Base-by-base conservation (phyloP, 2,113 vertebrate genomes). In the Amphiprion percula region DNA sequence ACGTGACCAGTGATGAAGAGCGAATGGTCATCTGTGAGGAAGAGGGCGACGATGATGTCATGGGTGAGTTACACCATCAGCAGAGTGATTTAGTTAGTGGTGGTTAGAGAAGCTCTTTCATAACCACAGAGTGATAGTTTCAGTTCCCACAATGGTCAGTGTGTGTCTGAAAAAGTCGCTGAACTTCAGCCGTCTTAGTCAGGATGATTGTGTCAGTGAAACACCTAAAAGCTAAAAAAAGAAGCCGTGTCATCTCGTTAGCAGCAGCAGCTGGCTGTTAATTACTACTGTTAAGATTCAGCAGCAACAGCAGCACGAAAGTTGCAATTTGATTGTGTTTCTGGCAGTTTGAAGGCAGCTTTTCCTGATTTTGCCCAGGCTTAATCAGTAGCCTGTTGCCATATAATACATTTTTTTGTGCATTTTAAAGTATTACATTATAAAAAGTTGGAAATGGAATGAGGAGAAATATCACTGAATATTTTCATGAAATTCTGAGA, bases 1-100 rank as follows among this genome's bases (percentile, higher is more conserved):
- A 97, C 88, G 96, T 97, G 96, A 97, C 96, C 70, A 97, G 96
- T 19, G 96, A 97, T 0, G 96, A 97, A 71, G 96, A 97, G 68
- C 94, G 96, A 33, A 97, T 97, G 96, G 96, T 97, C 77, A 97
- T 97, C 91, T 97, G 96, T 37, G 96, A 97, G 82, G 96, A 97
- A 63, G 96, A 97, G 73, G 96, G 96, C 0, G 96, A 97, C 4
- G 96, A 97, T n/a, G 96, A 97, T 44, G 96, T 97, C 84, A 97
- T 97, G 11, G 96, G 96, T 97, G 82, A 95, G 95, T 96, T 30
- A 93, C 41, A 11, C 37, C 15, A 76, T 12, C 33, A 16, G 53
- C 71, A 14, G 26, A 3, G 19, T 24, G 17, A 12, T 61, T n/a
- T 2, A 39, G 58, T n/a, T 33, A 58, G 39, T 12, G 19, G 21